A percentile compares a stretch with the other conserved stretches of the same genome.
Conservation (phyloP, 2,113 vertebrate species). For the Pedetes capensis region DNA sequence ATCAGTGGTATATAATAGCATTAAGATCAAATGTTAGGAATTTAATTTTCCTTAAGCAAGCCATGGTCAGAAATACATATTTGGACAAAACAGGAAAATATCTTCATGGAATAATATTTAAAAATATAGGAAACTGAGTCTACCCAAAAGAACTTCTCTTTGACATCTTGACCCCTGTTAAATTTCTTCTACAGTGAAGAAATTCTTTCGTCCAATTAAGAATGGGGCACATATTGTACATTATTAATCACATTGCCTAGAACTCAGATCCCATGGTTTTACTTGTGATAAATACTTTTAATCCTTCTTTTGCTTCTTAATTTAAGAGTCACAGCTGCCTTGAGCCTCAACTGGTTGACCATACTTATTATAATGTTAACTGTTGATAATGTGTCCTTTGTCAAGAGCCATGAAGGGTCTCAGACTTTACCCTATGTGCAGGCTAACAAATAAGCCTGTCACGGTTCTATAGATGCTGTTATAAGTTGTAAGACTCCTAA, state of each 20-base stretch:
- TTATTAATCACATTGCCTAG: not conserved
- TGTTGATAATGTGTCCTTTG: not conserved
- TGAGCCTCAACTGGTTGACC: not conserved
- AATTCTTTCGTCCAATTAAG: not conserved
- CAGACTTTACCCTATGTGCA: not conserved
- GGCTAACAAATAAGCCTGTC: not conserved
- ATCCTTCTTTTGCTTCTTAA: not conserved
- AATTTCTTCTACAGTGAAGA: not conserved
- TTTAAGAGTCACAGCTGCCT: not conserved
- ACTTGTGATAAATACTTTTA: not conserved
- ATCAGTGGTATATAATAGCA: not conserved
- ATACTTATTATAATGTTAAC: not conserved
- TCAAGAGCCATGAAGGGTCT: not conserved
- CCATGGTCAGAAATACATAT: not conserved
- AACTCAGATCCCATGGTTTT: not conserved
- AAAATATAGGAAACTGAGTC: not conserved
- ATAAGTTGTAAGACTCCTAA: not conserved
- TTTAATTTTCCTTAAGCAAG: conserved; percentile 30
- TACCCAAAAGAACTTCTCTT: not conserved
- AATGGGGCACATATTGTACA: not conserved
- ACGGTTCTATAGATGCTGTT: not conserved
- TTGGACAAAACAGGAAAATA: not conserved
- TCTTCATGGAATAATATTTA: not conserved
- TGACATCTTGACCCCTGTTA: not conserved
- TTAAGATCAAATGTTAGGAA: not conserved